Evolutionary conservation across 2,888 invertebrate genomes (phyloP).

Genomic region (Timema podura): DNA sequence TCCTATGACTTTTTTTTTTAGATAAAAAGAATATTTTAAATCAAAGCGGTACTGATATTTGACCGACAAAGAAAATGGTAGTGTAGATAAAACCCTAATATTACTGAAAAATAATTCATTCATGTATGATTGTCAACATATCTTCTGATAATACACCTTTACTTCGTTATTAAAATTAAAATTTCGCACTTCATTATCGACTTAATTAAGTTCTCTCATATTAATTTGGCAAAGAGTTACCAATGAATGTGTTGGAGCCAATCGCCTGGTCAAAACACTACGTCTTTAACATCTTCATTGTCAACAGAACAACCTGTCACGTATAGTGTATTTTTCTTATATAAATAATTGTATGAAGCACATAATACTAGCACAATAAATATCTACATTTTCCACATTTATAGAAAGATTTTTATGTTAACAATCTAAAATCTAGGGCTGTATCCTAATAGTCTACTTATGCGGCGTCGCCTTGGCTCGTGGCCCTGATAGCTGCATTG

Average conservation of each 20-base stretch:
- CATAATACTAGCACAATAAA: conserved; percentile 2
- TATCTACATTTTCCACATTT: conserved; percentile 6
- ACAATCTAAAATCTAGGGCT: background rate
- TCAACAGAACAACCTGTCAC: background rate
- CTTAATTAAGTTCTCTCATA: background rate
- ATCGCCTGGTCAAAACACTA: background rate
- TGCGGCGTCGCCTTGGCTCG: too few species aligned
- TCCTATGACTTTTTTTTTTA: conserved; percentile 1
- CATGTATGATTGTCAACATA: background rate
- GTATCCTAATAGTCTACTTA: too few species aligned
- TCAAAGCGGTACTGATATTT: background rate
- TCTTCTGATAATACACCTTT: background rate
- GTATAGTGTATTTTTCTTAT: background rate
- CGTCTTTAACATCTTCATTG: background rate
- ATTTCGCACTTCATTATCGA: background rate
- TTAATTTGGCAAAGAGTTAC: background rate
- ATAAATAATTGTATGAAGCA: conserved; percentile 8
- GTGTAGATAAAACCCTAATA: background rate
- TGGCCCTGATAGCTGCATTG: too few species aligned
- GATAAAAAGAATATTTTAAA: conserved; percentile 3
- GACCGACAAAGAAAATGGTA: background rate
- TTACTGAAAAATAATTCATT: too few species aligned
- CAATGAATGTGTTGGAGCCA: conserved; percentile 9
- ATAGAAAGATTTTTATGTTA: conserved; percentile 3
- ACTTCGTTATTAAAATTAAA: background rate